Conservation (phyloP, 2,888 invertebrate species). For the Slavum lentiscoides region DNA sequence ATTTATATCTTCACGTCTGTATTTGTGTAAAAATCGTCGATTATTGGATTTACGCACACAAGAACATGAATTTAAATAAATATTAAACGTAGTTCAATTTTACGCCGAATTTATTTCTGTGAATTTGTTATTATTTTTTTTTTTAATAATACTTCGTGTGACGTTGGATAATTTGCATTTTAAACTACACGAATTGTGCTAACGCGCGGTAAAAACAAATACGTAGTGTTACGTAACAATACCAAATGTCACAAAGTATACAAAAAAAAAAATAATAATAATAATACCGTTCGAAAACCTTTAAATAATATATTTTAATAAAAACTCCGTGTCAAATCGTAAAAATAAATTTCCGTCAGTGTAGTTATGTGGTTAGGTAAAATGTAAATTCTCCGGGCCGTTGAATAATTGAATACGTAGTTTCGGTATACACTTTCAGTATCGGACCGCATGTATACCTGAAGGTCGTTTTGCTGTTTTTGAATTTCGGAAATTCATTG, state of each 20-base stretch:
- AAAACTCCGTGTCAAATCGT: not conserved
- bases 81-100: too few species aligned
- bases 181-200: not conserved
- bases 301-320: constrained; percentile 7
- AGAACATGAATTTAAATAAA: too few species aligned
- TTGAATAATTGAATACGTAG: not conserved
- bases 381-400: not conserved
- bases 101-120: too few species aligned
- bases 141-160: not conserved
- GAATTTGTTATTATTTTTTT: not conserved
- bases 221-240: not conserved
- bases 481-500: too few species aligned
- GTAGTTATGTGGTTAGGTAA: not conserved
- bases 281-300: not conserved
- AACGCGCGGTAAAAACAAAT: not conserved
- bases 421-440: too few species aligned
- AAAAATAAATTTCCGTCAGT: not conserved
- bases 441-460: too few species aligned
- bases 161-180: not conserved
- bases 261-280: not conserved
- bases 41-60: too few species aligned
- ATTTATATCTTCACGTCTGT: too few species aligned
- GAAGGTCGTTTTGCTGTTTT: too few species aligned
- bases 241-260: not conserved
- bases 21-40: too few species aligned